Conservation (phyloP, 2,113 vertebrate species). For the Apeltes quadracus region DNA sequence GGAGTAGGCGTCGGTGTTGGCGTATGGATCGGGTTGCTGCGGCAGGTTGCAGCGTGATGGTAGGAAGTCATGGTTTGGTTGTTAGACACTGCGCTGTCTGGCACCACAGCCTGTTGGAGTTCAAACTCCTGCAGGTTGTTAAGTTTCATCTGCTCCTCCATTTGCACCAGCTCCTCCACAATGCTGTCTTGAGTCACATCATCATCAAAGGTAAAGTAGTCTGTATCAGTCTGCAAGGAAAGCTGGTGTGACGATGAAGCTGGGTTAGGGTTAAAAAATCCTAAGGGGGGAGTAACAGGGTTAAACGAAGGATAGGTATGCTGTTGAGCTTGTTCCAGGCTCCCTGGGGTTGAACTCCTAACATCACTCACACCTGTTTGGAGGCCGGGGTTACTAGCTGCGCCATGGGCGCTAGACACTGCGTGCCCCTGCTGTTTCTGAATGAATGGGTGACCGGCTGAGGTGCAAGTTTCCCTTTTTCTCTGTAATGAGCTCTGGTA, state of each 20-base stretch:
- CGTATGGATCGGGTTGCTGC: conserved; percentile 86
- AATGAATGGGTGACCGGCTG: conserved; percentile 82
- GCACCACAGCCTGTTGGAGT: conserved; percentile 79
- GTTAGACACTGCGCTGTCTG: conserved; percentile 79
- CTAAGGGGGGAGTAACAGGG: conserved; percentile 52
- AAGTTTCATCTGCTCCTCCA: conserved; percentile 98
- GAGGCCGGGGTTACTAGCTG: conserved; percentile 71
- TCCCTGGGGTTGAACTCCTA: conserved; percentile 77
- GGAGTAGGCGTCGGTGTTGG: conserved; percentile 86
- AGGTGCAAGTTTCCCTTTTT: conserved; percentile 84
- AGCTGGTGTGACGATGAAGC: conserved; percentile 84
- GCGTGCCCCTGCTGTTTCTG: conserved; percentile 85
- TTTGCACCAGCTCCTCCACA: conserved; percentile 97
- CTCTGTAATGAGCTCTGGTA: conserved; percentile 82
- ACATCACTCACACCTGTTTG: conserved; percentile 78
- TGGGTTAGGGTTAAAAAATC: conserved; percentile 80
- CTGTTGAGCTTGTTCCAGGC: conserved; percentile 80
- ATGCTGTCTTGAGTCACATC: conserved; percentile 99
- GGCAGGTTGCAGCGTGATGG: conserved; percentile 86
- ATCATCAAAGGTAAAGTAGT: conserved; percentile 94
- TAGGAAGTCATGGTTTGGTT: conserved; percentile 82
- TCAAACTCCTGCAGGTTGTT: conserved; percentile 85
- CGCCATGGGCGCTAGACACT: conserved; percentile 78
- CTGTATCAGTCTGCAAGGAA: conserved; percentile 84
- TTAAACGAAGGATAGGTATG: conserved; percentile 77